Base-by-base conservation (phyloP, 2,113 vertebrate genomes). In the Neodon shergylaensis region DNA sequence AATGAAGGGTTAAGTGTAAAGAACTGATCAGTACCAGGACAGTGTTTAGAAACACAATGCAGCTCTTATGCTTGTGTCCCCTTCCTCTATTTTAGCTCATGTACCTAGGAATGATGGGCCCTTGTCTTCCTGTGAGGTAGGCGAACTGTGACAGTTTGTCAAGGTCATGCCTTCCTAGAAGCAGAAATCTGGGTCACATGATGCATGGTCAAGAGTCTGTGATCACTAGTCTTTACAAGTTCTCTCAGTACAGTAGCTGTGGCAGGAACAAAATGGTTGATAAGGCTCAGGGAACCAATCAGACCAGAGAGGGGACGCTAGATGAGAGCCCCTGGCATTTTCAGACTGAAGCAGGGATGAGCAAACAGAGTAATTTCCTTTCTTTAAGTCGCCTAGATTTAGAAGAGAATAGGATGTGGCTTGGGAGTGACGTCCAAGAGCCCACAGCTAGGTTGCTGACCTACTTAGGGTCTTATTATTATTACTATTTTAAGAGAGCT, bases 401-500 rank as follows among this genome's bases (percentile, higher is more conserved):
- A 63, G 9, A 95, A 36, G 17, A 81, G 88, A 96, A 76, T 21
- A 83, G 8, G 28, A n/a, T 52, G 22, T 86, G 49, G 33, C 54
- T 86, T 96, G 31, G 73, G 28, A 28, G 26, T 36, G 22, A 76
- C 1, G 42, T 5, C 9, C 12, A 81, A 65, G 28, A 93, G 2
- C 49, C 44, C 74, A 72, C 42, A 86, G 47, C 1, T 28, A 68
- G 89, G 13, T 76, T 42, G 13, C 17, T 74, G 33, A 42, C 63
- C 70, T 74, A 24, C 42, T 88, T 87, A 89, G 86, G 21, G 33
- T 36, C 70, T 92, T n/a, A 77, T 68, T 52, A 92, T 86, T 82
- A 77, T 68, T 77, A 36, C 47, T 95, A 36, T 96, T 88, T 95
- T 94, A 90, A 94, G 63, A 81, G 49, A 73, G 47, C 66, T 94